Evolutionary conservation across 2,113 vertebrate genomes (phyloP).

Genomic region (Pelodiscus sinensis): DNA sequence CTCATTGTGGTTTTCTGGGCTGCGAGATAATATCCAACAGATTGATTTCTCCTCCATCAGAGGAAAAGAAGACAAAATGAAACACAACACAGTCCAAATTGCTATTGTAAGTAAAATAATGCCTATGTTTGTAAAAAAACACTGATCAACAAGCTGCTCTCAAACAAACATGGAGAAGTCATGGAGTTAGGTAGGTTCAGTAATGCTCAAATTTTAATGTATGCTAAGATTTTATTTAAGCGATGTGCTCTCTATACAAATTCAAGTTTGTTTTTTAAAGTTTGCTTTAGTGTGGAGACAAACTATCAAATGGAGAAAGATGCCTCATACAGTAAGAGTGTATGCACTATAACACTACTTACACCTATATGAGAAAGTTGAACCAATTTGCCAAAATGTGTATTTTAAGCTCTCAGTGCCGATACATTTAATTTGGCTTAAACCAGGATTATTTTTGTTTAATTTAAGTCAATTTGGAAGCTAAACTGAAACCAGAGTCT

Average conservation of each 20-base stretch:
- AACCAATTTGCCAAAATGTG: background rate
- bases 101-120: conserved; percentile 27
- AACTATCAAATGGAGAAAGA: conserved; percentile 6
- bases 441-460: background rate
- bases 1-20: conserved; percentile 35
- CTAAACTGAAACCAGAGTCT: background rate
- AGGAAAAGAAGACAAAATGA: conserved; percentile 7
- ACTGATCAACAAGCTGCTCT: conserved; percentile 37
- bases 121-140: conserved; percentile 46
- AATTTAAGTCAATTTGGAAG: background rate
- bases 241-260: background rate
- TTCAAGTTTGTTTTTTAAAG: background rate
- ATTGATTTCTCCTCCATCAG: conserved; percentile 16
- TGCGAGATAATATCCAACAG: conserved; percentile 11
- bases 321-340: background rate
- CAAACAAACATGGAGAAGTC: background rate
- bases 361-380: background rate
- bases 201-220: background rate
- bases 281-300: background rate
- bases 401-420: background rate
- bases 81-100: conserved; percentile 38
- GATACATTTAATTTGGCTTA: background rate
- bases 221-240: background rate
- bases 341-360: background rate
- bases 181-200: background rate